A percentile compares a stretch with the other conserved stretches of the same genome.
Conservation (phyloP, 2,888 invertebrate species). For the Rhabditophanes sp. region DNA sequence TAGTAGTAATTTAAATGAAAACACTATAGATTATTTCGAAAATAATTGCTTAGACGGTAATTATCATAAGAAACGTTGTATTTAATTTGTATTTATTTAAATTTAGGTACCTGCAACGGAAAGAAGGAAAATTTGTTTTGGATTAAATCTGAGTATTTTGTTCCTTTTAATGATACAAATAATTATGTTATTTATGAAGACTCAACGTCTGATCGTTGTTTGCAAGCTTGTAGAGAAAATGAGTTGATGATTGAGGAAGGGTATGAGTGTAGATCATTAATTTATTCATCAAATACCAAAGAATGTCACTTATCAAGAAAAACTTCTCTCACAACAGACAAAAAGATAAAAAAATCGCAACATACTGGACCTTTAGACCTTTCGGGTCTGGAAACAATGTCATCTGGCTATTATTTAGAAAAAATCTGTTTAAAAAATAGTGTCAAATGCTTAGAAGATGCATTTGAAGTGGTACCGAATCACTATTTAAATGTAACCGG, state of each 20-base stretch:
- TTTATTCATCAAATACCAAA: constrained; percentile 23
- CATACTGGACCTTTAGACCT: constrained; percentile 1
- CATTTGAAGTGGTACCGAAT: constrained; percentile 31
- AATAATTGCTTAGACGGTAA: constrained; percentile 38
- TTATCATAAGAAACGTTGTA: constrained; percentile 2
- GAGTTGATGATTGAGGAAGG: constrained; percentile 27
- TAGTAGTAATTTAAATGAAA: constrained; percentile 19
- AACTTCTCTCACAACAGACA: constrained; percentile 10
- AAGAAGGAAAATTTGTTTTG: constrained; percentile 26
- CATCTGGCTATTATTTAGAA: constrained; percentile 33
- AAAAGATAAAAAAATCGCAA: constrained; percentile 1
- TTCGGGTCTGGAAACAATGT: constrained; percentile 25
- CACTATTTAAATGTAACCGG: constrained; percentile 20
- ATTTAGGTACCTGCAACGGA: constrained; percentile 24
- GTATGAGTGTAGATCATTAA: constrained; percentile 37
- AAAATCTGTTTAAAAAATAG: constrained; percentile 33
- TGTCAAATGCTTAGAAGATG: constrained; percentile 26
- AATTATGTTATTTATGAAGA: background rate
- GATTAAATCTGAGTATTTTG: constrained; percentile 26
- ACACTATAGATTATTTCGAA: constrained; percentile 41
- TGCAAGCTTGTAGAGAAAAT: no score
- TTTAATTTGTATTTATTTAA: background rate
- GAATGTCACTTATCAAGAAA: constrained; percentile 38
- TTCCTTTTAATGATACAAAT: background rate
- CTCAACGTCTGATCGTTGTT: background rate